Conservation (phyloP, 1,140 invertebrate species). For the Frieseomelitta varia region DNA sequence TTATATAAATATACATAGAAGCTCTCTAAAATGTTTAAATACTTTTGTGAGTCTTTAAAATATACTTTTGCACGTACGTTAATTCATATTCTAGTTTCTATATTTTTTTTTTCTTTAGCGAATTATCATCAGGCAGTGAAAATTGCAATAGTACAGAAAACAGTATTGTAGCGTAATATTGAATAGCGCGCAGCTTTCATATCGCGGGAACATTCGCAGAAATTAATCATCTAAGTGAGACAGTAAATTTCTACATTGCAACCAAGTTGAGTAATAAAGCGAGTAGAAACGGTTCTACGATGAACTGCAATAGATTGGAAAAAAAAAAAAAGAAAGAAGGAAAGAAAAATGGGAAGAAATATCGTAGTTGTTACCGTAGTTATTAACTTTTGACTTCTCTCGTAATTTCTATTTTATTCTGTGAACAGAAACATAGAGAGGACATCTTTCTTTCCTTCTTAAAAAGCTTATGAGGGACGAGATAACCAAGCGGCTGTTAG, state of each 20-base stretch:
- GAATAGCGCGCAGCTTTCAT: too few relatives aligned
- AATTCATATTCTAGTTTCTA: too few relatives aligned
- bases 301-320: neutral
- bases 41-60: too few relatives aligned
- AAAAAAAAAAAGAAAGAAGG: accelerated
- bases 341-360: neutral
- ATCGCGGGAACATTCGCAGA: too few relatives aligned
- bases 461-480: neutral
- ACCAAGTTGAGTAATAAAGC: neutral
- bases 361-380: neutral
- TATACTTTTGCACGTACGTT: too few relatives aligned
- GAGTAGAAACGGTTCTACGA: neutral
- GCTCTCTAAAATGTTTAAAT: too few relatives aligned
- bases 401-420: conserved; percentile 25
- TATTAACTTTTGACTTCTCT: conserved; percentile 1
- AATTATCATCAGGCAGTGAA: too few relatives aligned
- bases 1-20: too few relatives aligned
- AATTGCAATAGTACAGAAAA: too few relatives aligned
- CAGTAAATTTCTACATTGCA: neutral
- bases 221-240: neutral
- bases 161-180: too few relatives aligned
- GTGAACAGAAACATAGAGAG: neutral
- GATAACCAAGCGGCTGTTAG: neutral
- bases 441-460: neutral
- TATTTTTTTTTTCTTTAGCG: too few relatives aligned